A percentile compares a stretch with the other conserved stretches of the same genome.
These are phyloP conservation scores for Amblyopsis hoosieri DNA, from an alignment of 2,797 vertebrate genomes.

Conservation along the genomic window DNA sequence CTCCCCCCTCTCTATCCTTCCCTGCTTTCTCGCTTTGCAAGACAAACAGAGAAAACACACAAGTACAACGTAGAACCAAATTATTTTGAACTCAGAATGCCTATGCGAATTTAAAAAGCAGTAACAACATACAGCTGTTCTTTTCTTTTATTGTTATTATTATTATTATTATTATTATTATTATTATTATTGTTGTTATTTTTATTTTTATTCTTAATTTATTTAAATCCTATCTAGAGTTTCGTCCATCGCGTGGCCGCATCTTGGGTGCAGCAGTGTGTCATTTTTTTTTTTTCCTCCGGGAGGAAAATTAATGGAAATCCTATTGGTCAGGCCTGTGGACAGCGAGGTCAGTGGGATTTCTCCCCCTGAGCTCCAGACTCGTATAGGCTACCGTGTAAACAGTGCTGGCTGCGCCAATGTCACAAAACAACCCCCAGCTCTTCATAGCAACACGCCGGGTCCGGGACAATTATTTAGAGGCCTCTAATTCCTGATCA, in stretches of 20 bases:
- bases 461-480: too few species aligned
- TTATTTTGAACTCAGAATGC: too few species aligned
- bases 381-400: too few species aligned
- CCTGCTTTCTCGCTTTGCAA: background rate
- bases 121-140: too few species aligned
- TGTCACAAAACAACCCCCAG: too few species aligned
- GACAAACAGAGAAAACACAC: background rate
- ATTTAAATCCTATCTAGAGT: background rate
- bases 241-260: constrained; percentile 2
- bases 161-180: background rate
- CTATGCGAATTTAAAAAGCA: background rate
- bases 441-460: too few species aligned
- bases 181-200: background rate
- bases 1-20: background rate
- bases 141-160: background rate
- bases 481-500: too few species aligned
- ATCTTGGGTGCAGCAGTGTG: constrained; percentile 7
- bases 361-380: constrained; percentile 17
- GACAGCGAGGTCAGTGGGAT: background rate
- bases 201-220: background rate
- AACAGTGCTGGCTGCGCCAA: too few species aligned
- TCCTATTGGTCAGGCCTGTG: constrained; percentile 22
- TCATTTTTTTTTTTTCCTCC: background rate
- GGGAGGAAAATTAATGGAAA: constrained; percentile 47
- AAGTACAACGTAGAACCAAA: too few species aligned